Evolutionary conservation across 2,888 invertebrate species (phyloP).

Genomic region (Pheosia tremula): DNA sequence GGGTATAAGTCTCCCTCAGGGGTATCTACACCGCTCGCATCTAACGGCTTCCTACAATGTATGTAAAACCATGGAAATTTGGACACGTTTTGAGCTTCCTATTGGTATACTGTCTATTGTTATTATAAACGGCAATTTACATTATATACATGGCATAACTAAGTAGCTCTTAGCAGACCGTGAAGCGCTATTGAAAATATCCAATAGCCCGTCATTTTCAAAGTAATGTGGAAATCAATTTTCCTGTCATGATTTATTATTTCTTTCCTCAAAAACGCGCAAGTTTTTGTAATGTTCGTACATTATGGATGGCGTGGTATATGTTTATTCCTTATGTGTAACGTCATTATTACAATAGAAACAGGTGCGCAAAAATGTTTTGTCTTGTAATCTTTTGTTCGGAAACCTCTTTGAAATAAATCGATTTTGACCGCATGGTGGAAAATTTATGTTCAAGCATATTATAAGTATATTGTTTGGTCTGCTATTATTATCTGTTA

Average conservation of each 20-base stretch:
- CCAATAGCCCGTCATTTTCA: background rate
- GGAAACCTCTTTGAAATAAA: conserved; percentile 6
- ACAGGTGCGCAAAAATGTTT: conserved; percentile 24
- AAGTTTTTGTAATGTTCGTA: conserved; percentile 11
- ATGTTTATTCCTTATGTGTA: conserved; percentile 5
- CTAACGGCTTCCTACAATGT: too few relatives aligned
- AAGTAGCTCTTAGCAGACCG: too few relatives aligned
- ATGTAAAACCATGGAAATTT: too few relatives aligned
- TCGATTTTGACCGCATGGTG: conserved; percentile 3
- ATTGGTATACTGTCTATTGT: too few relatives aligned
- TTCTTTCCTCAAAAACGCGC: conserved; percentile 16
- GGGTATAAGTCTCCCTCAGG: too few relatives aligned
- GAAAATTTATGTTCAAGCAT: background rate
- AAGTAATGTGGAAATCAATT: background rate
- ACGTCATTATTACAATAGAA: conserved; percentile 24
- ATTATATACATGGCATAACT: too few relatives aligned
- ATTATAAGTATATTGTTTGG: background rate
- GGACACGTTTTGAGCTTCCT: too few relatives aligned
- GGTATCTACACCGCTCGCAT: too few relatives aligned
- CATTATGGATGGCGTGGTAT: conserved; percentile 7
- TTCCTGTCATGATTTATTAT: conserved; percentile 3
- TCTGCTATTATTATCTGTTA: background rate
- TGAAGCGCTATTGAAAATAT: background rate
- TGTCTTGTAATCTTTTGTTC: conserved; percentile 23
- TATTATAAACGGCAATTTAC: too few relatives aligned